Percentiles rank a stretch among this genome's conserved stretches.
Evolutionary conservation across 2,113 vertebrate genomes (phyloP).

Genomic region (Chaenocephalus aceratus): DNA sequence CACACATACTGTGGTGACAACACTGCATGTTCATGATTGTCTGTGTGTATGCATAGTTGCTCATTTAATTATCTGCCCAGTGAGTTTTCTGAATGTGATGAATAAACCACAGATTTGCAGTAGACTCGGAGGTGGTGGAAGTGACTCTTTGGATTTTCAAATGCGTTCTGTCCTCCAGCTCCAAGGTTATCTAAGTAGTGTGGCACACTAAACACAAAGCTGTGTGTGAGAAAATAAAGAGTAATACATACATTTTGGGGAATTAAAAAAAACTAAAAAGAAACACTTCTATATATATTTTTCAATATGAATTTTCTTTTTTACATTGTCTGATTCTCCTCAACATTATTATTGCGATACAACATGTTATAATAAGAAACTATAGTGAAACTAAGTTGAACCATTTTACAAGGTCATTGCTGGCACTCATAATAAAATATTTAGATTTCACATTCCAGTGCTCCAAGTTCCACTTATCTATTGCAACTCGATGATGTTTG

Average conservation of each 20-base stretch:
- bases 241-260: not conserved
- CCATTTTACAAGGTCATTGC: not conserved
- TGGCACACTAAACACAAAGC: constrained; percentile 2
- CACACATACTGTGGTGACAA: not conserved
- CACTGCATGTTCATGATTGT: constrained; percentile 10
- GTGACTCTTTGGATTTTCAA: constrained; percentile 12
- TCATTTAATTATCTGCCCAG: constrained; percentile 51
- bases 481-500: no score
- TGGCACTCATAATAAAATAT: not conserved
- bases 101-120: constrained; percentile 27
- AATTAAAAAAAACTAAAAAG: not conserved
- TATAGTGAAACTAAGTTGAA: not conserved
- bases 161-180: constrained; percentile 9
- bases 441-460: no score
- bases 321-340: not conserved
- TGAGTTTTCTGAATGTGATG: constrained; percentile 53
- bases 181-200: constrained; percentile 6
- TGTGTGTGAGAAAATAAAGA: not conserved
- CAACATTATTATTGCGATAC: not conserved
- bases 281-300: not conserved
- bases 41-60: constrained; percentile 31
- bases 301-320: not conserved
- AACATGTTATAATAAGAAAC: not conserved
- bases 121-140: constrained; percentile 1
- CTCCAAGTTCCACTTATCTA: no score